phyloP scores from a whole-genome alignment of 2,888 invertebrate species.

The Bugula neritina region DNA sequence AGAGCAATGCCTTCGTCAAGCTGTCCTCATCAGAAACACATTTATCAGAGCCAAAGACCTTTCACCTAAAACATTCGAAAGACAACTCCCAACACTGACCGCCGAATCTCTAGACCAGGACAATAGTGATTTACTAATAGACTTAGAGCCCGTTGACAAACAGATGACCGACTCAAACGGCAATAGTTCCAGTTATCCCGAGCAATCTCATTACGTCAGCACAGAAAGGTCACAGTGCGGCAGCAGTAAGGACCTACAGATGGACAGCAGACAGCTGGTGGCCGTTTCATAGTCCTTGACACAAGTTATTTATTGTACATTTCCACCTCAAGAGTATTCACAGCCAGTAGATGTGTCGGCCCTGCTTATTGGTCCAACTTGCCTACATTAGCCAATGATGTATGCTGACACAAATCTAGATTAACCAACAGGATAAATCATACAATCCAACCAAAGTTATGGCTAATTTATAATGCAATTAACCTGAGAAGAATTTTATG shows the following conservation, averaged over 20 bases:
- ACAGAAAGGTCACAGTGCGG: constrained; percentile 4
- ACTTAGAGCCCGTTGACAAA: neutral
- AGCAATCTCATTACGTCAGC: constrained; percentile 8
- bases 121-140: neutral
- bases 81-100: constrained; percentile 8
- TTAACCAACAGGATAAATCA: too few species aligned
- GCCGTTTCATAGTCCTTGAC: constrained; percentile 12
- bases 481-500: too few species aligned
- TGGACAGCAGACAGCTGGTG: constrained; percentile 11
- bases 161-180: too few species aligned
- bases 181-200: neutral
- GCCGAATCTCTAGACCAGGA: constrained; percentile 1
- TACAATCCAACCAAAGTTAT: too few species aligned
- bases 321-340: too few species aligned
- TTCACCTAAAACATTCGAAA: constrained; percentile 14
- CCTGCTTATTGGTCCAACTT: too few species aligned
- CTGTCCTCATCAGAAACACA: constrained; percentile 24
- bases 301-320: too few species aligned
- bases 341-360: too few species aligned
- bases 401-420: too few species aligned
- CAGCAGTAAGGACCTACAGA: neutral
- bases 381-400: too few species aligned
- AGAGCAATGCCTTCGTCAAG: constrained; percentile 24
- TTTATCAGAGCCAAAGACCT: constrained; percentile 23
- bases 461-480: too few species aligned